Evolutionary conservation across 2,797 vertebrate genomes (phyloP).

Genomic region (Paedocypris micromegethes): DNA sequence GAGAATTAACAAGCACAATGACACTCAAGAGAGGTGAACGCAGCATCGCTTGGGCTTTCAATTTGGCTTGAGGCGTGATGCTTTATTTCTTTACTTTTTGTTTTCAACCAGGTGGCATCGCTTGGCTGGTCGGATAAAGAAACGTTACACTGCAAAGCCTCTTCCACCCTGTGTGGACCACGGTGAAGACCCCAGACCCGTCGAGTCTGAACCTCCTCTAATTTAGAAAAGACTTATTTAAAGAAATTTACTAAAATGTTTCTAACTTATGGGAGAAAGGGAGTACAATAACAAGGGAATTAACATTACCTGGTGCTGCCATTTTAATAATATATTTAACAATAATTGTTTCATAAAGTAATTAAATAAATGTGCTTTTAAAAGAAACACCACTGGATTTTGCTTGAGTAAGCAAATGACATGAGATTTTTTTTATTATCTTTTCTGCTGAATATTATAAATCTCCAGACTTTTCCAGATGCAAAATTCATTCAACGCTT

Average conservation of each 20-base stretch:
- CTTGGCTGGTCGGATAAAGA: constrained; percentile 60
- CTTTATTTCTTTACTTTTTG: background rate
- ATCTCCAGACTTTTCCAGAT: constrained; percentile 25
- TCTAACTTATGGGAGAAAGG: too few species aligned
- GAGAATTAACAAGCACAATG: constrained; percentile 65
- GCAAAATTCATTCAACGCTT: background rate
- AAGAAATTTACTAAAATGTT: background rate
- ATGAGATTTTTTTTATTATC: constrained; percentile 10
- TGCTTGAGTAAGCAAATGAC: too few species aligned
- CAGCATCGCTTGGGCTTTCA: background rate
- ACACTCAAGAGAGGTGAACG: constrained; percentile 60
- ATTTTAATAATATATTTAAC: too few species aligned
- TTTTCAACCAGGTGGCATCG: constrained; percentile 60
- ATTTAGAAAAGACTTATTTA: background rate
- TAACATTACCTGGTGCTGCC: too few species aligned
- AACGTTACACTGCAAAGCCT: constrained; percentile 43
- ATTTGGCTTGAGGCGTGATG: background rate
- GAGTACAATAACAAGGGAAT: too few species aligned
- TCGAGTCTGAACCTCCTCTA: background rate
- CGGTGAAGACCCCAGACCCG: background rate
- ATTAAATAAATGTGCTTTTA: constrained; percentile 69
- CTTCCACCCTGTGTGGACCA: constrained; percentile 5
- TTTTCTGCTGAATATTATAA: constrained; percentile 29
- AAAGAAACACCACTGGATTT: constrained; percentile 37
- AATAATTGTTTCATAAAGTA: constrained; percentile 51